These are phyloP conservation scores for Musca domestica DNA, from an alignment of 1,140 invertebrate species.

Conservation along the genomic window DNA sequence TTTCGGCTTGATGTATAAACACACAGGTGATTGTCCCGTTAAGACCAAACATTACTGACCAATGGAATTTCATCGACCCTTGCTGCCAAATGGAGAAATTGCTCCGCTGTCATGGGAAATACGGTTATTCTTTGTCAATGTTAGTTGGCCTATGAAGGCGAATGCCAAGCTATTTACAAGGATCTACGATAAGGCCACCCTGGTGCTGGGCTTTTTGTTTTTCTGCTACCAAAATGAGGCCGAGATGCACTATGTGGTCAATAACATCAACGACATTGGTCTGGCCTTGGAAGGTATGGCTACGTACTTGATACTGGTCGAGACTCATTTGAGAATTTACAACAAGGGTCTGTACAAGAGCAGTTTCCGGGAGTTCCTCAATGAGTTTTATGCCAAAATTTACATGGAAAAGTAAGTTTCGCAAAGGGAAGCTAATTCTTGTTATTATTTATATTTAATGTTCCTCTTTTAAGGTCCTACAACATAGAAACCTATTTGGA, in stretches of 20 bases:
- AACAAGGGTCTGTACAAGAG: constrained; percentile 37
- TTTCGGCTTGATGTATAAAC: too few relatives aligned
- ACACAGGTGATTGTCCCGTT: too few relatives aligned
- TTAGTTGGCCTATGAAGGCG: constrained; percentile 6
- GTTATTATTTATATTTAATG: not conserved
- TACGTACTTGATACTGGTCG: constrained; percentile 38
- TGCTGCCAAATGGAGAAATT: not conserved
- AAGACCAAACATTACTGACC: too few relatives aligned
- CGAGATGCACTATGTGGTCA: constrained; percentile 36
- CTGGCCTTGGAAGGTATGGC: constrained; percentile 40
- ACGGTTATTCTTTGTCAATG: not conserved
- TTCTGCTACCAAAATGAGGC: constrained; percentile 37
- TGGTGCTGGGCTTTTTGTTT: constrained; percentile 36
- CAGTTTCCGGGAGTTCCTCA: constrained; percentile 32
- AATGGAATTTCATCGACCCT: constrained; percentile 18
- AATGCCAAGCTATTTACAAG: not conserved
- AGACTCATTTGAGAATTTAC: constrained; percentile 39
- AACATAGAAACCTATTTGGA: constrained; percentile 26
- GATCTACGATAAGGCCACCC: constrained; percentile 5
- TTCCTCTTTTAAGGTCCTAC: constrained; percentile 11
- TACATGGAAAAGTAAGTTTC: constrained; percentile 29
- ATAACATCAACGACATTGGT: constrained; percentile 34
- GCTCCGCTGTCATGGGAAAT: constrained; percentile 21
- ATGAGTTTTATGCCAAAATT: constrained; percentile 41
- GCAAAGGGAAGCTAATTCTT: not conserved